These are phyloP conservation scores for Astropecten irregularis DNA, from an alignment of 53 echinoderm and acorn worm species.

Conservation along the genomic window DNA sequence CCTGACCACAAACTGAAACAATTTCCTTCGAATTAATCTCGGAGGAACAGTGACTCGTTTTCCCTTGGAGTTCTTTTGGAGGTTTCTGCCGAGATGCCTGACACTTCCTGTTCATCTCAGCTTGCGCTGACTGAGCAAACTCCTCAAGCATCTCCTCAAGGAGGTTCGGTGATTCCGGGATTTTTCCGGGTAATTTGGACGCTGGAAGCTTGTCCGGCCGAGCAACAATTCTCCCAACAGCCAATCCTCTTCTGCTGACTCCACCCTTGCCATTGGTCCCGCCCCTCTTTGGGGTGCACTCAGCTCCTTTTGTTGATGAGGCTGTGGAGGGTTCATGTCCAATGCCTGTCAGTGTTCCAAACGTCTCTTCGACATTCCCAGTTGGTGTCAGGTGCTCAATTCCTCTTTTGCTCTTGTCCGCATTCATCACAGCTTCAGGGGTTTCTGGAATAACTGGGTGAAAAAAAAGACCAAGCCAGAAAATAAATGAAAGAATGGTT, in stretches of 20 bases:
- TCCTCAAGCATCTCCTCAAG: slow-evolving; percentile 42
- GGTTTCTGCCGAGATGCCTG: background rate
- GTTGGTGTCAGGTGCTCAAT: background rate
- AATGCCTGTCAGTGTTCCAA: too few relatives aligned
- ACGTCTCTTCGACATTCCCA: background rate
- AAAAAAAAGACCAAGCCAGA: background rate
- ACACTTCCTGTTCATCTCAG: background rate
- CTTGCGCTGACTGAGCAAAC: background rate
- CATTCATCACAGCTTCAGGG: slow-evolving; percentile 47
- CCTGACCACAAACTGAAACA: background rate
- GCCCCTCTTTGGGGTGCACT: background rate
- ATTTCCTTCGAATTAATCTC: background rate
- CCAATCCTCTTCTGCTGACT: background rate
- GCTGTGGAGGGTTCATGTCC: too few relatives aligned
- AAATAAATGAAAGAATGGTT: background rate
- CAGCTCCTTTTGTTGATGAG: too few relatives aligned
- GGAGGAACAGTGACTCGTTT: background rate
- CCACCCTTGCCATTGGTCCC: background rate
- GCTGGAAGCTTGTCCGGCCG: background rate
- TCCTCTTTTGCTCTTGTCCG: background rate
- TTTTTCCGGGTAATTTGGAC: background rate
- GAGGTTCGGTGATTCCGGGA: background rate
- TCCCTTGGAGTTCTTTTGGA: background rate
- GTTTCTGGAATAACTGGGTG: slow-evolving; percentile 67
- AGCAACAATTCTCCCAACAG: background rate